These are phyloP conservation scores for Pandion haliaetus DNA, from an alignment of 2,113 vertebrate genomes.

Conservation along the genomic window DNA sequence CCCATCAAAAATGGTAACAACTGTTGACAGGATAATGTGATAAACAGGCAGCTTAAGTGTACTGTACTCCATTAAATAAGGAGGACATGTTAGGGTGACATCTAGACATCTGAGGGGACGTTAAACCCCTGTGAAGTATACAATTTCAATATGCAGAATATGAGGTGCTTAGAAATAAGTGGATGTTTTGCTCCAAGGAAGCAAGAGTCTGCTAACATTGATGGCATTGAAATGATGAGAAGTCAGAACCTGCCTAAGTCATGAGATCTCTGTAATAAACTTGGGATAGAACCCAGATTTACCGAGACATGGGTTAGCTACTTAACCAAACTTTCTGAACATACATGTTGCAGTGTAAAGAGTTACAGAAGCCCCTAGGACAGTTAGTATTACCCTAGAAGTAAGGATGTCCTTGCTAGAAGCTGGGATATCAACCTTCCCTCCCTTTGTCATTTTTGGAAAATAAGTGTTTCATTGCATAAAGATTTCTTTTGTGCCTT, in stretches of 20 bases:
- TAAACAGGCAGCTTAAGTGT: neutral
- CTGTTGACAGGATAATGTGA: neutral
- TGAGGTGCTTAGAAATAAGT: neutral
- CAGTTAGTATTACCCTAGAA: neutral
- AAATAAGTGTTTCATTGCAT: neutral
- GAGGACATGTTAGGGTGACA: neutral
- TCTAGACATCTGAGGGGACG: neutral
- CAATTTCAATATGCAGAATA: neutral
- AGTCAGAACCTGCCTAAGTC: neutral
- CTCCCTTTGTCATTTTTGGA: neutral
- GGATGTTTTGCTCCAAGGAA: neutral
- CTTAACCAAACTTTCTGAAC: neutral
- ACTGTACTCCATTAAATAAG: neutral
- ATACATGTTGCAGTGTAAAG: neutral
- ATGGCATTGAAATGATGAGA: neutral
- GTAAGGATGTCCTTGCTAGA: neutral
- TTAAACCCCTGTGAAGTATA: neutral
- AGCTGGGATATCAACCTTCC: neutral
- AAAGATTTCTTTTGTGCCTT: neutral
- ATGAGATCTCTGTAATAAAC: neutral
- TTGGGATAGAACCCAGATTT: neutral
- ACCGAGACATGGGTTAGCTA: neutral
- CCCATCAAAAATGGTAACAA: neutral
- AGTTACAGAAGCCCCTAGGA: neutral
- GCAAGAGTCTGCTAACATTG: neutral